Percentiles rank a stretch among this genome's conserved stretches.
phyloP scores from a whole-genome alignment of 2,113 vertebrate genomes.

The Turnix velox region DNA sequence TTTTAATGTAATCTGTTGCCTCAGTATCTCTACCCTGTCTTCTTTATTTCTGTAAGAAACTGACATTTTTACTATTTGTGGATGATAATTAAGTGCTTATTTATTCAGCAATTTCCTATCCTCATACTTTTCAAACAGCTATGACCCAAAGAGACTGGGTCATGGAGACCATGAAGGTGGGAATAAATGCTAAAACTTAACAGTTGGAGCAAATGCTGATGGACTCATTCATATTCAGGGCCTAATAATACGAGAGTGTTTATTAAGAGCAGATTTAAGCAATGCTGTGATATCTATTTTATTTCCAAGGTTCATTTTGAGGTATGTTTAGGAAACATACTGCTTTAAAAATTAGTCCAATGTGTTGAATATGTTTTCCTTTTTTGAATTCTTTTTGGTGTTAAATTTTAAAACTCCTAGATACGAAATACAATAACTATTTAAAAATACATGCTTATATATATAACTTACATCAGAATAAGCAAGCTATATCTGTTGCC shows the following conservation, averaged over 20 bases:
- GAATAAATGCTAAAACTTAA: neutral
- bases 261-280: neutral
- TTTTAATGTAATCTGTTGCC: neutral
- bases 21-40: neutral
- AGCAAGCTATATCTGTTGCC: neutral
- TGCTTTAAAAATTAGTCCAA: neutral
- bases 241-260: neutral
- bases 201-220: neutral
- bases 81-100: neutral
- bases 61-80: neutral
- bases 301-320: neutral
- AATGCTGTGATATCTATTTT: neutral
- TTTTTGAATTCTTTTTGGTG: neutral
- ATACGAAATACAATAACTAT: neutral
- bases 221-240: neutral
- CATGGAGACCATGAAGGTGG: neutral
- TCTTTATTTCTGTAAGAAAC: neutral
- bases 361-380: neutral
- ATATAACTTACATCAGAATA: neutral
- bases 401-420: neutral
- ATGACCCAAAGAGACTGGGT: fast-evolving
- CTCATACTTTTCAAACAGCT: neutral
- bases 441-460: neutral
- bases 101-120: neutral
- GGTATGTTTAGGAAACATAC: neutral